phyloP scores from a whole-genome alignment of 2,888 invertebrate species.

The Helicoverpa assulta region DNA sequence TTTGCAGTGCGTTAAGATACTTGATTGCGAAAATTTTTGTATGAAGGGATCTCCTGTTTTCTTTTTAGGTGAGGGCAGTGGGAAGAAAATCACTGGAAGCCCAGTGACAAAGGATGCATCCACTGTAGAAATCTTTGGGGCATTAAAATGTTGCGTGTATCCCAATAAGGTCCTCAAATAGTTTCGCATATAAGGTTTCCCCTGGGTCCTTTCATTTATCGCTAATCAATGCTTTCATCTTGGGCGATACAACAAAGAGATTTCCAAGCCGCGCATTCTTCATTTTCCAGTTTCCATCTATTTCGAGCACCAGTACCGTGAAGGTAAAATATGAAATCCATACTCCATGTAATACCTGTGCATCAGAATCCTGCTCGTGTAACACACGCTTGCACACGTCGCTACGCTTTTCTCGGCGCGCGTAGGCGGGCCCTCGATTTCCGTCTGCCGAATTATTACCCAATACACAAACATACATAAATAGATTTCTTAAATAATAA shows the following conservation, averaged over 20 bases:
- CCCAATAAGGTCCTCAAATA: no score
- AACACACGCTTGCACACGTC: conserved; percentile 71
- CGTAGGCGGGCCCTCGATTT: conserved; percentile 82
- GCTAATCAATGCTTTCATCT: no score
- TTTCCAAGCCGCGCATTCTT: not conserved
- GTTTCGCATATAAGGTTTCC: no score
- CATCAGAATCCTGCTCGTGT: conserved; percentile 50
- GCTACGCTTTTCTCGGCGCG: conserved; percentile 72
- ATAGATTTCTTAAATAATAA: conserved; percentile 78
- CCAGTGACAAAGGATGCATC: no score
- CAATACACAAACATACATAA: conserved; percentile 73
- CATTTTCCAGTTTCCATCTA: not conserved
- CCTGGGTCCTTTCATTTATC: no score
- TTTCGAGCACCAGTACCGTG: not conserved
- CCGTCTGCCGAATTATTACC: conserved; percentile 79
- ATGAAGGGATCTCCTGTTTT: not conserved
- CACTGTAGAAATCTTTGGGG: no score
- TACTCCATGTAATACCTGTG: conserved; percentile 43
- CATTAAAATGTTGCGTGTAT: no score
- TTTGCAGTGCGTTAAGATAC: conserved; percentile 20
- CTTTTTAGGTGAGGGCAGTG: no score
- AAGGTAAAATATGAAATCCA: conserved; percentile 4
- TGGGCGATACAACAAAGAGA: no score
- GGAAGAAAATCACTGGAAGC: no score
- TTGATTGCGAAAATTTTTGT: not conserved